A percentile compares a stretch with the other conserved stretches of the same genome.
Evolutionary conservation across 2,113 vertebrate genomes (phyloP).

Genomic region (Gallinago jamesoni): DNA sequence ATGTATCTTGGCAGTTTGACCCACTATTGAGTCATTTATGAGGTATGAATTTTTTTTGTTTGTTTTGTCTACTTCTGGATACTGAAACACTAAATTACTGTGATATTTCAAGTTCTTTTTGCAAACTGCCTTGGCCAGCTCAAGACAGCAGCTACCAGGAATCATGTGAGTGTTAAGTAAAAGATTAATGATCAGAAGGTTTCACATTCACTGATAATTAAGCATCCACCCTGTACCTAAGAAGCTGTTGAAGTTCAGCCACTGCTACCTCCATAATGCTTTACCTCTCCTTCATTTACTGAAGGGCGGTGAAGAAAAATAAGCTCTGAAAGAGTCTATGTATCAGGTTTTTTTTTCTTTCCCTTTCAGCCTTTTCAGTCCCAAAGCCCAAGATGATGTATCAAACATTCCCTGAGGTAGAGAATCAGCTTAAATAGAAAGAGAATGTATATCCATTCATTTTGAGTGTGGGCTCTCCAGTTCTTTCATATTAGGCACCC

Average conservation of each 20-base stretch:
- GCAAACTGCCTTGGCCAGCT: neutral
- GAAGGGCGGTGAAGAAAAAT: constrained; percentile 40
- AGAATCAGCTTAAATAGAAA: constrained; percentile 67
- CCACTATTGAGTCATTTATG: neutral
- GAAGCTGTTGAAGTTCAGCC: neutral
- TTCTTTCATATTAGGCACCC: constrained; percentile 49
- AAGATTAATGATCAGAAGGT: neutral
- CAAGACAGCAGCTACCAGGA: neutral
- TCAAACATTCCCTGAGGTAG: constrained; percentile 52
- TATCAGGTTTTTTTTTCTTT: neutral
- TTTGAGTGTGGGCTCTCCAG: constrained; percentile 68
- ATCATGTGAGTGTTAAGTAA: neutral
- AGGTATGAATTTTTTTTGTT: neutral
- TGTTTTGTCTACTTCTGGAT: neutral
- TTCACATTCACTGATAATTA: neutral
- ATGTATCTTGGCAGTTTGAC: neutral
- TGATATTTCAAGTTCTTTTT: neutral
- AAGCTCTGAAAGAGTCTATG: constrained; percentile 35
- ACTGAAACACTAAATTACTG: neutral
- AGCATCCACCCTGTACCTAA: neutral
- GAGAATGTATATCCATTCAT: constrained; percentile 67
- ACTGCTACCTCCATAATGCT: neutral
- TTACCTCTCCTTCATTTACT: constrained; percentile 22
- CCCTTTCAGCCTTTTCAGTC: constrained; percentile 45
- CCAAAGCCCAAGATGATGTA: constrained; percentile 51